phyloP scores from a whole-genome alignment of 1,140 invertebrate species.

The Drosophila insularis region DNA sequence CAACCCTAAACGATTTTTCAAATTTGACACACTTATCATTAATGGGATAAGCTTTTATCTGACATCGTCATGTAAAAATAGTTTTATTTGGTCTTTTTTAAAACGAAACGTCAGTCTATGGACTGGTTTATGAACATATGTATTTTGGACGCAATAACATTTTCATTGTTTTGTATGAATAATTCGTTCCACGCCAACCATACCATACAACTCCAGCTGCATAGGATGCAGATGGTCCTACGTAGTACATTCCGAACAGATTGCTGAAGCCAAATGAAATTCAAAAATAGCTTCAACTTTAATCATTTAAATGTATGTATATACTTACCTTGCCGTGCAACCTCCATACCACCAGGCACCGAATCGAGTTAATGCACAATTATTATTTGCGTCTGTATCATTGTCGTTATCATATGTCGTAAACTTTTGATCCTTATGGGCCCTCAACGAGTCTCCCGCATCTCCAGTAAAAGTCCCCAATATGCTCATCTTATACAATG shows the following conservation, averaged over 20 bases:
- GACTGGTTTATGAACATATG: too few species aligned
- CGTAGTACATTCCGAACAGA: background rate
- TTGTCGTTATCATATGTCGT: slow-evolving; percentile 15
- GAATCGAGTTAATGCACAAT: background rate
- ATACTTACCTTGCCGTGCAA: background rate
- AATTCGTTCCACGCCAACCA: background rate
- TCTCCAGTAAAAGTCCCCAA: slow-evolving; percentile 11
- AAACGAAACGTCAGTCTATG: too few species aligned
- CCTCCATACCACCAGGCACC: background rate
- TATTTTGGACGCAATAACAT: background rate
- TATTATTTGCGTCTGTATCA: accelerated
- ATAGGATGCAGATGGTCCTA: background rate
- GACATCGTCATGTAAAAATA: too few species aligned
- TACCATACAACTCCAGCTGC: background rate
- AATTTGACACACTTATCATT: too few species aligned
- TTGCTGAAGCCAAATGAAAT: background rate
- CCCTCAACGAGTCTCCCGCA: background rate
- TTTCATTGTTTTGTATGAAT: background rate
- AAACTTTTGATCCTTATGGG: slow-evolving; percentile 6
- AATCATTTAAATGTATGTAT: too few species aligned
- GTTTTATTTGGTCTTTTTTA: too few species aligned
- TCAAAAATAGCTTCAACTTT: too few species aligned
- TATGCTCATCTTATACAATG: background rate
- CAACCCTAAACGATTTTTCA: too few species aligned
- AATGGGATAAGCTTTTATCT: too few species aligned